Conservation (phyloP, 2,797 vertebrate genomes). For the Galaxias olidus region DNA sequence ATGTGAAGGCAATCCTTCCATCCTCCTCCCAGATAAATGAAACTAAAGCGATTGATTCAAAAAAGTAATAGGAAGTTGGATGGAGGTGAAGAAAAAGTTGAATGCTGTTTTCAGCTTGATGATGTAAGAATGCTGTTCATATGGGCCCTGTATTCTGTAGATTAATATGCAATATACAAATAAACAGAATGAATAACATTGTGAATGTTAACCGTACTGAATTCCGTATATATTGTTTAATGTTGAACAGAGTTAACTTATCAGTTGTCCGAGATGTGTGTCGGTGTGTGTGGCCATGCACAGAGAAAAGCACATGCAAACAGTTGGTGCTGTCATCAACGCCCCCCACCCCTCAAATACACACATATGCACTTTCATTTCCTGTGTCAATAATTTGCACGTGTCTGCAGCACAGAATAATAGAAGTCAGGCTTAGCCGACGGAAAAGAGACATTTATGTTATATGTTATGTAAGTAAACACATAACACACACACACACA, state of each 20-base stretch:
- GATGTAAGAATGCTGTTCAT: slow-evolving; percentile 13
- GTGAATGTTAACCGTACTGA: slow-evolving; percentile 57
- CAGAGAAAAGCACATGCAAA: slow-evolving; percentile 71
- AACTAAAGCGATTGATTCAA: slow-evolving; percentile 20
- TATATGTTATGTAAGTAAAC: no score
- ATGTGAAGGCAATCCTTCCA: slow-evolving; percentile 4
- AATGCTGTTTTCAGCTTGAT: neutral
- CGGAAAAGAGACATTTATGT: slow-evolving; percentile 18
- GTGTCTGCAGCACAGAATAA: slow-evolving; percentile 50
- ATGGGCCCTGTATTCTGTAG: slow-evolving; percentile 44
- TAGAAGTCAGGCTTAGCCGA: slow-evolving; percentile 42
- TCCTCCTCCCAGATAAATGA: slow-evolving; percentile 23
- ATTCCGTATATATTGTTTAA: slow-evolving; percentile 52
- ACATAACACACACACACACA: slow-evolving; percentile 25
- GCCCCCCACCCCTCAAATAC: slow-evolving; percentile 16
- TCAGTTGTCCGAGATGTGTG: slow-evolving; percentile 57
- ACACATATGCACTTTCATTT: slow-evolving; percentile 23
- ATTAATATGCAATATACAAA: no score
- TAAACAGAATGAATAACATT: no score
- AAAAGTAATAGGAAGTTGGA: slow-evolving; percentile 64
- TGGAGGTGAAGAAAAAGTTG: slow-evolving; percentile 7
- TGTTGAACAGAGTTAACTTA: slow-evolving; percentile 62
- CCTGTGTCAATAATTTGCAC: slow-evolving; percentile 50
- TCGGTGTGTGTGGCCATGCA: slow-evolving; percentile 54
- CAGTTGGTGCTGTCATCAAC: slow-evolving; percentile 53